Conservation (phyloP, 1,140 invertebrate genomes). For the Muscidifurax raptorellus region DNA sequence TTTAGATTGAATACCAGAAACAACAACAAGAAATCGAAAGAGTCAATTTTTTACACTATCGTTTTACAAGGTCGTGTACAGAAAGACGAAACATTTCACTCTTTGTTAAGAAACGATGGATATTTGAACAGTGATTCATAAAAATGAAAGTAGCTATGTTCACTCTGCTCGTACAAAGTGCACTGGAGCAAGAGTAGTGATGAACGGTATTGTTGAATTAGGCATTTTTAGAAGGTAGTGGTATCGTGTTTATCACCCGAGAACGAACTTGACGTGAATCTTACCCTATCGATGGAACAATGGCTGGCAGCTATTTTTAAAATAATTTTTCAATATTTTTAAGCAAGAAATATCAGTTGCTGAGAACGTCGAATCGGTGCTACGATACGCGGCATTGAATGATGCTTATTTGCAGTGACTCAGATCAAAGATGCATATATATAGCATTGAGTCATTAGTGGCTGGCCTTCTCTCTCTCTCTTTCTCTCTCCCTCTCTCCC, state of each 20-base stretch:
- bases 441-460: neutral
- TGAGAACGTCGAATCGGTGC: neutral
- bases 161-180: conserved; percentile 23
- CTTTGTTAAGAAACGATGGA: neutral
- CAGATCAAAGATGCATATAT: neutral
- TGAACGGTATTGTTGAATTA: conserved; percentile 9
- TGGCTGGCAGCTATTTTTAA: conserved; percentile 23
- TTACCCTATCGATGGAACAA: neutral
- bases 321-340: neutral
- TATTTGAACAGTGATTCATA: neutral
- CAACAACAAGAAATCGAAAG: conserved; percentile 3
- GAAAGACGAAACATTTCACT: neutral
- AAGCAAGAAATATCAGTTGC: neutral
- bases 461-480: neutral
- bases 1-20: conserved; percentile 45
- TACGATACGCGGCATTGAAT: neutral
- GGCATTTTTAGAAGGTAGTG: conserved; percentile 30
- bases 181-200: conserved; percentile 12
- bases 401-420: neutral
- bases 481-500: neutral
- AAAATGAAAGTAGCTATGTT: conserved; percentile 28
- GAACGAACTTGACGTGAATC: conserved; percentile 30
- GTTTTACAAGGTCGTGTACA: neutral
- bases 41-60: conserved; percentile 37
- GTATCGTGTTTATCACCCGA: conserved; percentile 17